A percentile compares a stretch with the other conserved stretches of the same genome.
These are phyloP conservation scores for Coenonympha arcania DNA, from an alignment of 2,888 invertebrate genomes.

Conservation along the genomic window DNA sequence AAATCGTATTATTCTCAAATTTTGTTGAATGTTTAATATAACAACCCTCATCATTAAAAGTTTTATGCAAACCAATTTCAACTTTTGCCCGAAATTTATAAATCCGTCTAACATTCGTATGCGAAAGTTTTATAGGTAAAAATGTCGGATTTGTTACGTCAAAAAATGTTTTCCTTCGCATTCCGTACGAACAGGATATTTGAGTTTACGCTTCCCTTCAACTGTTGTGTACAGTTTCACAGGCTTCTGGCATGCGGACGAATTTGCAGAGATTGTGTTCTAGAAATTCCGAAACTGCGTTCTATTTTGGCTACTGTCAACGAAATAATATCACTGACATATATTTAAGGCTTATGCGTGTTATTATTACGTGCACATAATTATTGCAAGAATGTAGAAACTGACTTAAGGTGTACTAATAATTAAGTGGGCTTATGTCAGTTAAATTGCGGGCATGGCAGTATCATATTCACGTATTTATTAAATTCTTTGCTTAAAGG, in stretches of 20 bases:
- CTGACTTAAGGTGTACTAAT: too few species aligned
- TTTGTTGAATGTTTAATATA: too few species aligned
- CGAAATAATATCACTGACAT: not conserved
- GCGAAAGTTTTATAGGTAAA: not conserved
- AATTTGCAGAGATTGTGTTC: slow-evolving; percentile 5
- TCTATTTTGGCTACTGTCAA: slow-evolving; percentile 2
- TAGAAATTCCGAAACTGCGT: slow-evolving; percentile 5
- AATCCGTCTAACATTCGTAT: not conserved
- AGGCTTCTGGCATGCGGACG: slow-evolving; percentile 1
- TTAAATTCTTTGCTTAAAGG: too few species aligned
- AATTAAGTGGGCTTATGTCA: too few species aligned
- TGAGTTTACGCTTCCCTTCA: not conserved
- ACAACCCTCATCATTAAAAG: not conserved
- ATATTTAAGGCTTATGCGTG: too few species aligned
- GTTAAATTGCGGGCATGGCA: too few species aligned
- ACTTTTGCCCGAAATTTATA: not conserved
- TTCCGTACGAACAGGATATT: not conserved
- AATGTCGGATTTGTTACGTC: not conserved
- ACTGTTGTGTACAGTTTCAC: not conserved
- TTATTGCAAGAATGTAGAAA: too few species aligned
- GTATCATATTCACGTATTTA: too few species aligned
- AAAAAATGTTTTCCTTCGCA: not conserved
- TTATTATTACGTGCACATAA: too few species aligned
- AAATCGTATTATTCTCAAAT: too few species aligned
- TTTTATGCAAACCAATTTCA: not conserved